Conservation (phyloP, 2,113 vertebrate genomes). For the Gymnocephalus cernua region DNA sequence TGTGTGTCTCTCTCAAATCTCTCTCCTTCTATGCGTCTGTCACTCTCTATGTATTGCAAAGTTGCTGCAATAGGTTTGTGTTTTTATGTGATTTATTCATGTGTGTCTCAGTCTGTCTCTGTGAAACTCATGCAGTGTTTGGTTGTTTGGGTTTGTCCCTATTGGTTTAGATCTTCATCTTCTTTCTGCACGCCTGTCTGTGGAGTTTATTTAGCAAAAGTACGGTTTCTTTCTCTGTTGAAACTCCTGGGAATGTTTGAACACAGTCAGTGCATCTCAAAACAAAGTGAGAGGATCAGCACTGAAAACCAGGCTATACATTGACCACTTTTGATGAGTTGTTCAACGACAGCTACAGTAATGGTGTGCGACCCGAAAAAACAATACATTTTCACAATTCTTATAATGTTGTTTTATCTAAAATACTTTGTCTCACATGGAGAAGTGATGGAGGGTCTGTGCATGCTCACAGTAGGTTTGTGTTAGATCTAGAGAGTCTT, state of each 20-base stretch:
- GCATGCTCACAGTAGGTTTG: background rate
- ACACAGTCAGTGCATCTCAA: background rate
- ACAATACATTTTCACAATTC: background rate
- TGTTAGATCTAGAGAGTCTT: background rate
- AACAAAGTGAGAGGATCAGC: background rate
- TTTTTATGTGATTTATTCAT: conserved; percentile 49
- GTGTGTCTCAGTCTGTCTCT: conserved; percentile 1
- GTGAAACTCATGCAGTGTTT: background rate
- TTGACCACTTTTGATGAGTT: background rate
- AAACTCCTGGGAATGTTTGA: background rate
- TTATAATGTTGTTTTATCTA: background rate
- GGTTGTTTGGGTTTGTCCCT: conserved; percentile 22
- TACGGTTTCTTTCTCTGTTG: background rate
- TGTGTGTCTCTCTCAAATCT: conserved; percentile 12
- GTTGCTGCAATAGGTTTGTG: conserved; percentile 15
- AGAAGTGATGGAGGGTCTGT: background rate
- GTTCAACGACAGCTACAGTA: conserved; percentile 8
- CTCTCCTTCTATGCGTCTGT: conserved; percentile 11
- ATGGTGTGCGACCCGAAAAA: background rate
- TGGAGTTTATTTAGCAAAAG: background rate
- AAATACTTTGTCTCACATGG: background rate
- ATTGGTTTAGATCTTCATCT: conserved; percentile 23
- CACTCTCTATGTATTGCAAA: conserved; percentile 23
- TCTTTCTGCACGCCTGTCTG: background rate
- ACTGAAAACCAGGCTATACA: background rate